A percentile compares a stretch with the other conserved stretches of the same genome.
Evolutionary conservation across 2,797 vertebrate genomes (phyloP).

Genomic region (Trachops cirrhosus): DNA sequence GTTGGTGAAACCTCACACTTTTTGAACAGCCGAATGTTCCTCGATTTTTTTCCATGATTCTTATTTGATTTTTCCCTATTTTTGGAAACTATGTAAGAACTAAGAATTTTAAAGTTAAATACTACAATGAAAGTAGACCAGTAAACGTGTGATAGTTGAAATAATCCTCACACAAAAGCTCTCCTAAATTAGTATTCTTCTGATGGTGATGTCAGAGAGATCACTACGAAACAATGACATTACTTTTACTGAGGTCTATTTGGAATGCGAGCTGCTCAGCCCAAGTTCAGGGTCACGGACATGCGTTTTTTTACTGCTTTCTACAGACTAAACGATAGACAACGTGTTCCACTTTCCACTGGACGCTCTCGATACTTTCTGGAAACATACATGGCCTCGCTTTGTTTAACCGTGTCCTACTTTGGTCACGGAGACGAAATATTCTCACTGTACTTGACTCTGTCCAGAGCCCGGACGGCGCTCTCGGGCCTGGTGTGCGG

Average conservation of each 20-base stretch:
- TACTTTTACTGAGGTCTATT: not conserved
- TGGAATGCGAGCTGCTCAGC: not conserved
- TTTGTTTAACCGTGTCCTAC: not conserved
- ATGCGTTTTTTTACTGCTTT: not conserved
- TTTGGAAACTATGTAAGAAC: not conserved
- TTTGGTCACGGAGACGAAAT: not conserved
- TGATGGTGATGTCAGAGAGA: not conserved
- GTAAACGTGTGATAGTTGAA: not conserved
- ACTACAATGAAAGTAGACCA: not conserved
- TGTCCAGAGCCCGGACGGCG: not conserved
- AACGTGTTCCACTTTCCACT: not conserved
- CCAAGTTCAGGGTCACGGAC: not conserved
- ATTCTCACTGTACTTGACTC: not conserved
- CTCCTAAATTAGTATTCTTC: not conserved
- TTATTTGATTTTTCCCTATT: not conserved
- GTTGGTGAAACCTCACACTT: not conserved
- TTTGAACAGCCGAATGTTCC: not conserved
- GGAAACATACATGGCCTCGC: not conserved
- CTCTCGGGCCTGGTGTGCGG: not conserved
- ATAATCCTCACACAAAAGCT: not conserved
- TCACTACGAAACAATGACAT: not conserved
- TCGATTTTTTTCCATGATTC: not conserved
- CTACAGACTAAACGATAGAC: not conserved
- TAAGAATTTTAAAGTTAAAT: conserved; percentile 13
- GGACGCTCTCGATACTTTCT: not conserved